Percentiles rank a stretch among this genome's conserved stretches.
Conservation (phyloP, 2,888 invertebrate genomes). For the Neoitamus cyanurus region DNA sequence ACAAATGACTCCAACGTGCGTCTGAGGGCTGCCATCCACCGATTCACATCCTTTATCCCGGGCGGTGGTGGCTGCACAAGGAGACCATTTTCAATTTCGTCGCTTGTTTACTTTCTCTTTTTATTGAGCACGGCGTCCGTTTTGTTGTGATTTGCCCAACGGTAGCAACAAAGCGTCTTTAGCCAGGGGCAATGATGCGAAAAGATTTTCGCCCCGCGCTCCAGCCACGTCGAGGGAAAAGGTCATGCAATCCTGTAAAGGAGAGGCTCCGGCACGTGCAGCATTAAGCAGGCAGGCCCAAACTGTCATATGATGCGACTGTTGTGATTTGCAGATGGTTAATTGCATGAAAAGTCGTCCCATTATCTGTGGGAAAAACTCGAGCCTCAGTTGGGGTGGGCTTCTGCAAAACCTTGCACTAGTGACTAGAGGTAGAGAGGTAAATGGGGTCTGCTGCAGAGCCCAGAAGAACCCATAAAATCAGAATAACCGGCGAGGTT, state of each 20-base stretch:
- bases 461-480: too few relatives aligned
- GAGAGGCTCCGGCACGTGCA: conserved; percentile 35
- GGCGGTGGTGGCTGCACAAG: neutral
- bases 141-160: conserved; percentile 45
- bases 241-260: conserved; percentile 14
- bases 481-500: too few relatives aligned
- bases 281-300: conserved; percentile 33
- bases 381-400: neutral
- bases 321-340: conserved; percentile 50
- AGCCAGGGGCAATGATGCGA: conserved; percentile 46
- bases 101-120: conserved; percentile 45
- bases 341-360: conserved; percentile 48
- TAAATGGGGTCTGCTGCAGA: too few relatives aligned
- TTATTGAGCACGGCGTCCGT: conserved; percentile 20
- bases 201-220: conserved; percentile 38
- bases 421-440: too few relatives aligned
- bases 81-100: conserved; percentile 48
- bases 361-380: conserved; percentile 38
- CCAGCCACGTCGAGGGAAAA: neutral
- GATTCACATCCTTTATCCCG: conserved; percentile 21
- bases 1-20: conserved; percentile 49
- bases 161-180: conserved; percentile 23
- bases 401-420: neutral
- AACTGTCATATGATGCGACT: conserved; percentile 46
- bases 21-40: conserved; percentile 48